Base-by-base conservation (phyloP, 2,797 vertebrate genomes). In the Hyperoplus lanceolatus region DNA sequence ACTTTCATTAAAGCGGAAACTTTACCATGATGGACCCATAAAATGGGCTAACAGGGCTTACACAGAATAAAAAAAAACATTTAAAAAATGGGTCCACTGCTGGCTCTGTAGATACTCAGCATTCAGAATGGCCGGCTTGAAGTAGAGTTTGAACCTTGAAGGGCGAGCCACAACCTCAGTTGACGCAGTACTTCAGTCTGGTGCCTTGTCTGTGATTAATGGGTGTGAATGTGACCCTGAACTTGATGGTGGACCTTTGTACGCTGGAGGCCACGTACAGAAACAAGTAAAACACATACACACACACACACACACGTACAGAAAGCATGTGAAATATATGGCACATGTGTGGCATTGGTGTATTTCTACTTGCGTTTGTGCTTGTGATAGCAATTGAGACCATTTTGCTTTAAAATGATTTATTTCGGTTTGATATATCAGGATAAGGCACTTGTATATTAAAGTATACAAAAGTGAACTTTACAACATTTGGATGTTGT, bases 191-290 rank as follows among this genome's bases (percentile, higher is more conserved):
- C 55, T 57, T 80, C 59, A 76, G 9, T 74, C 48, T 62, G 77
- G 75, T 55, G 54, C 42, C 50, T 61, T 18, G 18, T 61, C 55
- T 76, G 75, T 90, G 89, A 91, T 88, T 83, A 79, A 90, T 87
- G 85, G 80, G 15, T 70, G 39, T 72, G 66, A 90, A 84, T 82
- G 63, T 85, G 88, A 86, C 83, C 70, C 81, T 82, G 86, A 89
- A 89, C 78, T 88, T 85, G 77, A 84, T 76, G 76, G 75, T 69
- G 62, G 79, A 82, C 70, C 77, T 86, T 73, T 82, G 60, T 71
- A 50, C 75, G 70, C 75, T 60, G 54, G 58, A 69, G 74, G 39
- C 29, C 64, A 70, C 75, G 12, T 57, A 69, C 65, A 79, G 46
- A 86, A 83, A 79, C 72, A 58, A 76, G 55, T 66, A 43, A 79